Conservation (phyloP, 2,888 invertebrate species). For the Saturnia japonica region DNA sequence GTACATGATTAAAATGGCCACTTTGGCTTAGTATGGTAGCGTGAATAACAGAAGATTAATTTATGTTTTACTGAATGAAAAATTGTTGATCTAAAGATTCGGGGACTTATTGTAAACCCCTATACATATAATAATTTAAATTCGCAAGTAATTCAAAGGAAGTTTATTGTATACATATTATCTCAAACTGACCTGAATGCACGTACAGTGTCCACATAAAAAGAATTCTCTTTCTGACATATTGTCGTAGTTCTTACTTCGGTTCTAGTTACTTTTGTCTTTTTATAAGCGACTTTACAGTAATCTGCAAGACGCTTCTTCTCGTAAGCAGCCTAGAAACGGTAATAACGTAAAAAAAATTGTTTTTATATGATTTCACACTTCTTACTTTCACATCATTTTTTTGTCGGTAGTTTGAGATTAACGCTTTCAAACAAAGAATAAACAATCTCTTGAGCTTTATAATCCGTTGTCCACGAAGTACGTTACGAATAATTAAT, state of each 20-base stretch:
- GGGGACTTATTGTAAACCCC: no score
- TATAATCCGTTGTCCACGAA: no score
- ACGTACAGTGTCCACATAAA: slow-evolving; percentile 99
- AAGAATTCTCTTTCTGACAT: slow-evolving; percentile 99
- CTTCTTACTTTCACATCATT: neutral
- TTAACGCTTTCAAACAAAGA: no score
- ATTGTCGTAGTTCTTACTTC: slow-evolving; percentile 95
- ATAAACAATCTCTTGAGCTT: no score
- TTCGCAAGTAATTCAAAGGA: neutral
- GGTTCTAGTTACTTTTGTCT: slow-evolving; percentile 92
- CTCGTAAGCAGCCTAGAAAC: slow-evolving; percentile 88
- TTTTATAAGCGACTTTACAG: slow-evolving; percentile 97
- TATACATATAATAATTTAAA: neutral
- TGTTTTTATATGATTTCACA: neutral
- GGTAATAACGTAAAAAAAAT: neutral
- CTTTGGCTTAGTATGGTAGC: no score
- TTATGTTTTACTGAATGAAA: no score
- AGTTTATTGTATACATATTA: neutral
- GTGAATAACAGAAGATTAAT: no score
- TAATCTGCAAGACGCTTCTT: slow-evolving; percentile 97
- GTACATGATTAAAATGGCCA: no score
- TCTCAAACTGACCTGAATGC: slow-evolving; percentile 87
- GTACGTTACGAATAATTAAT: no score
- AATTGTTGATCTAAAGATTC: no score
- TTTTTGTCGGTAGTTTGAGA: neutral